A percentile compares a stretch with the other conserved stretches of the same genome.
Evolutionary conservation across 1,140 invertebrate species (phyloP).

Genomic region (Heterodera schachtii): DNA sequence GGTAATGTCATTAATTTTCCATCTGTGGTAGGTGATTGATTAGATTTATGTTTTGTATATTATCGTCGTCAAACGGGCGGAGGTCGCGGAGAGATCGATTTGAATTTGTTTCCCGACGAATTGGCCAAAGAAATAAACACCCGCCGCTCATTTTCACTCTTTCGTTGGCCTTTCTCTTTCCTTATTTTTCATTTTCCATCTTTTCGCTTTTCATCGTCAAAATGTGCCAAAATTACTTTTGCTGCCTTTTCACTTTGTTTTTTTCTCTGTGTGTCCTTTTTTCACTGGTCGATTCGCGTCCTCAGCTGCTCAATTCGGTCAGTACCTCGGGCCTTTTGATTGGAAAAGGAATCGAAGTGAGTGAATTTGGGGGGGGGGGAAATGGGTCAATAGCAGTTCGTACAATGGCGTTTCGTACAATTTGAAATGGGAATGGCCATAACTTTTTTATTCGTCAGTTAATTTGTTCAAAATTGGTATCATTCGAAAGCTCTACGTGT

Average conservation of each 20-base stretch:
- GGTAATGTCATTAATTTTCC: too few species aligned
- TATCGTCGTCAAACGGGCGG: too few species aligned
- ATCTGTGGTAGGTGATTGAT: too few species aligned
- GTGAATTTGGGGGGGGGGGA: neutral
- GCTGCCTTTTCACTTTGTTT: neutral
- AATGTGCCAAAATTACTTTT: neutral
- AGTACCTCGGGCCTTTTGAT: slow-evolving; percentile 25
- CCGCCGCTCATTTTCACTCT: neutral
- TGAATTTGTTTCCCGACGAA: too few species aligned
- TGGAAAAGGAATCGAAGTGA: slow-evolving; percentile 15
- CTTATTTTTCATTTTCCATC: neutral
- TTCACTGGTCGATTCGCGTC: neutral
- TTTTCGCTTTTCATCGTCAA: neutral
- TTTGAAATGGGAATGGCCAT: too few species aligned
- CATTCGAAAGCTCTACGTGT: too few species aligned
- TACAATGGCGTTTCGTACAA: too few species aligned
- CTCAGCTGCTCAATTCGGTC: slow-evolving; percentile 19
- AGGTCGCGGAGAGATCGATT: too few species aligned
- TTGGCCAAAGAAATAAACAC: too few species aligned
- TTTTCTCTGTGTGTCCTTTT: neutral
- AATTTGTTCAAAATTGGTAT: too few species aligned
- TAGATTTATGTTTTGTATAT: too few species aligned
- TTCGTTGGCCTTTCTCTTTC: neutral
- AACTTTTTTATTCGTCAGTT: too few species aligned
- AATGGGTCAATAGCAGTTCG: neutral